Evolutionary conservation across 2,888 invertebrate species (phyloP), one percentile per base, ranked within the genome.

Genomic region (Brachyptera putata): DNA sequence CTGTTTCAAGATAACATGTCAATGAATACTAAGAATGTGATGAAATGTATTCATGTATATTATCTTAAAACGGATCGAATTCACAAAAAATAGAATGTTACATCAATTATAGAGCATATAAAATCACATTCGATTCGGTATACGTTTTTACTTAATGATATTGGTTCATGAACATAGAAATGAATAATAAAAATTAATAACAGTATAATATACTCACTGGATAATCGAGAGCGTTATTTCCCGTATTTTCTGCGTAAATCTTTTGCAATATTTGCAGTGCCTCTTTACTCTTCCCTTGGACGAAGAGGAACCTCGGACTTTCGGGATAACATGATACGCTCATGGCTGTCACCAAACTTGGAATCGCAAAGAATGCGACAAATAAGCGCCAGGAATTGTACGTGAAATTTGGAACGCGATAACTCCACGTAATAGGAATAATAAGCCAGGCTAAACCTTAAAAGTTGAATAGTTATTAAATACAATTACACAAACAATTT

Each of bases 381-480:
- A 89, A 82, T 3, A 90, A 70, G 4, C 91, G 78, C 92, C 92
- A 92, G 0, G 90, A 86, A 34, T 84, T 80, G 69, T 85, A 84
- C 0, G 72, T 71, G 62, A 88, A 69, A 13, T 72, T 70, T 1
- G 70, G 63, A 36, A 69, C 68, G 13, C 66, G 60, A 43, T 69
- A 59, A n/a, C 68, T 66, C 61, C 74, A 70, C 11, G 69, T 66
- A 50, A 72, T 39, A 26, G 74, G 73, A 0, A 90, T 79, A 9
- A 90, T 79, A 1, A 81, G 70, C 82, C 86, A 86, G 4, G 87
- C 85, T 60, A 87, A 70, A 53, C 81, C 88, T 83, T 72, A n/a
- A 74, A n/a, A n/a, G n/a, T n/a, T n/a, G n/a, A n/a, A n/a, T n/a
- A n/a, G n/a, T n/a, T n/a, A n/a, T n/a, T n/a, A n/a, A n/a, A n/a